Evolutionary conservation across 2,888 invertebrate species (phyloP), one percentile per base, ranked within the genome.

Genomic region (Drosophila lacicola): DNA sequence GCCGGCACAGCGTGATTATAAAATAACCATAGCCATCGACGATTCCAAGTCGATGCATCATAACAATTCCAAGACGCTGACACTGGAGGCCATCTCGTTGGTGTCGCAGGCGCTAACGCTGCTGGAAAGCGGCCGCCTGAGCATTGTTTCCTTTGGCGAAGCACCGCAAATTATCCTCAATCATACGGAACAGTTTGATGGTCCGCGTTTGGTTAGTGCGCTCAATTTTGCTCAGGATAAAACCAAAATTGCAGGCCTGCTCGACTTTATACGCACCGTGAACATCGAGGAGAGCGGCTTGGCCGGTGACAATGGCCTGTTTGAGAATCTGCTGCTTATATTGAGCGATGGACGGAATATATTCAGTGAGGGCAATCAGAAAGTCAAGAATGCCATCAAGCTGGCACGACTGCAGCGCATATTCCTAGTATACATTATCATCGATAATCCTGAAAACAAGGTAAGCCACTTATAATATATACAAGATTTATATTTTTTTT

Each of bases 281-380:
- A 94, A 91, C 57, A 56, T 95, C 60, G 94, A 94, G 68, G 93
- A 93, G 75, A 91, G 91, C 42, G 74, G 84, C 11, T 90, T 93
- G 51, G 90, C 91, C 33, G 90, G 91, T 0, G 90, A 94, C 57
- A 92, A 91, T 82, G 91, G 91, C 1, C 67, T 92, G 78, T 65
- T 92, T 92, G 85, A 93, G 92, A 81, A 94, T 94, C 93, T 99
- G 44, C 92, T 99, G 76, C 94, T 99, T 14, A 95, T 99, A 10
- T 94, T 99, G 4, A 98, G 99, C 39, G 99, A 99, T 93, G 99
- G 99, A 0, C 94, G 98, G 44, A 98, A 98, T 2, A 95, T 99
- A 75, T 97, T 96, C 92, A 96, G 96, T 4, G 97, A 98, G 90
- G 98, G 98, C 0, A 95, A 95, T 84, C 95, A 95, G 0, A 94